These are phyloP conservation scores for Tiliacea aurago DNA, from an alignment of 2,888 invertebrate genomes.

Conservation along the genomic window DNA sequence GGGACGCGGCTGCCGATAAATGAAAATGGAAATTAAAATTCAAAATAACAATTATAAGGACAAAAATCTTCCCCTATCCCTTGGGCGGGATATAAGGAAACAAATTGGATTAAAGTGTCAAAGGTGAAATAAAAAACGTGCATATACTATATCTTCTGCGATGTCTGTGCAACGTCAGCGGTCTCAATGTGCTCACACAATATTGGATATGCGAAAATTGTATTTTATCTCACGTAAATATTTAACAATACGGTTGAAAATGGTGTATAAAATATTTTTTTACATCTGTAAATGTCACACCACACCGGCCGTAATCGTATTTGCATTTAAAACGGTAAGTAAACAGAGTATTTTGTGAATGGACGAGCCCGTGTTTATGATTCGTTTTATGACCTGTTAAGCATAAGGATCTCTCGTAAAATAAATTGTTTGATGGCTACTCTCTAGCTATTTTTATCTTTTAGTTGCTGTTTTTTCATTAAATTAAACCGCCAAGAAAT, in stretches of 20 bases:
- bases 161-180: conserved; percentile 84
- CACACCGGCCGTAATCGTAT: conserved; percentile 80
- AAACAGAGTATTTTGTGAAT: conserved; percentile 88
- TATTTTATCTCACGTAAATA: conserved; percentile 57
- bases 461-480: conserved; percentile 61
- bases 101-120: conserved; percentile 91
- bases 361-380: conserved; percentile 86
- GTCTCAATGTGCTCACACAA: conserved; percentile 60
- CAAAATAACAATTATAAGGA: conserved; percentile 88
- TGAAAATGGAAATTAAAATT: conserved; percentile 81
- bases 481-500: conserved; percentile 34
- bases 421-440: conserved; percentile 83
- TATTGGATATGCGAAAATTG: conserved; percentile 64
- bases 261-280: conserved; percentile 65
- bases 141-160: conserved; percentile 82
- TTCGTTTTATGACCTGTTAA: conserved; percentile 89
- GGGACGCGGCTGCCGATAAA: conserved; percentile 69
- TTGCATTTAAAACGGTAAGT: conserved; percentile 89
- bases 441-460: conserved; percentile 72
- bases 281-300: conserved; percentile 77
- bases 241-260: conserved; percentile 72
- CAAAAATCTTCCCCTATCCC: conserved; percentile 86
- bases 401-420: conserved; percentile 88
- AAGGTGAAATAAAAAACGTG: conserved; percentile 89
- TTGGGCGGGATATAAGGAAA: conserved; percentile 86